Evolutionary conservation across 1,140 invertebrate species (phyloP).

Genomic region (Spodoptera frugiperda): DNA sequence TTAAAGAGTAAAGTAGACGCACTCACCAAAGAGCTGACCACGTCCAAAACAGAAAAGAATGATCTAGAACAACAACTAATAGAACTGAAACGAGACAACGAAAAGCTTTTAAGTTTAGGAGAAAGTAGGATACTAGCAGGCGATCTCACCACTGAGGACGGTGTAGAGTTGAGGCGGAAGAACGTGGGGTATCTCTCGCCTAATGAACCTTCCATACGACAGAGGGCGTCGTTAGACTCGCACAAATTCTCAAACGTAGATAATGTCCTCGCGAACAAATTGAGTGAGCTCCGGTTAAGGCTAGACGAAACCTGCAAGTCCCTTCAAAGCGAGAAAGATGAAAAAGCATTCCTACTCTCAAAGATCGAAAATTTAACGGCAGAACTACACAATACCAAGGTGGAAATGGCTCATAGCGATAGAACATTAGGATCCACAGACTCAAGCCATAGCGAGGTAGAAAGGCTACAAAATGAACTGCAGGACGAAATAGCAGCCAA

Average conservation of each 20-base stretch:
- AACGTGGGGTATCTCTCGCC: constrained; percentile 71
- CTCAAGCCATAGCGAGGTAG: constrained; percentile 82
- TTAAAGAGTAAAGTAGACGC: constrained; percentile 93
- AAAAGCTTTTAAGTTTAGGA: constrained; percentile 78
- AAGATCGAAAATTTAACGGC: constrained; percentile 78
- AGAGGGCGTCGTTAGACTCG: constrained; percentile 78
- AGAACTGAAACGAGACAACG: constrained; percentile 77
- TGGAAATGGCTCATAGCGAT: constrained; percentile 74
- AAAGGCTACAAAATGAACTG: constrained; percentile 79
- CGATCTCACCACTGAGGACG: constrained; percentile 74
- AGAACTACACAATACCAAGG: constrained; percentile 74
- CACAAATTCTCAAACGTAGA: constrained; percentile 81
- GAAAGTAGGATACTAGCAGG: constrained; percentile 78
- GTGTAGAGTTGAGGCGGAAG: constrained; percentile 77
- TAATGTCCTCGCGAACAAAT: constrained; percentile 75
- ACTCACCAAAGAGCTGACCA: constrained; percentile 91
- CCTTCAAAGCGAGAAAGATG: constrained; percentile 79
- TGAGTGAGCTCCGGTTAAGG: constrained; percentile 74
- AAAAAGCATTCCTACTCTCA: constrained; percentile 73
- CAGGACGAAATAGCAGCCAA: constrained; percentile 82
- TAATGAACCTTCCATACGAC: constrained; percentile 68
- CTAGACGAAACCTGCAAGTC: constrained; percentile 77
- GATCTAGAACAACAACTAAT: constrained; percentile 90
- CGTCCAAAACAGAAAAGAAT: constrained; percentile 92
- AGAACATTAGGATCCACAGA: constrained; percentile 79